Conservation (phyloP, 2,888 invertebrate species). For the Stenchaetothrips biformis region DNA sequence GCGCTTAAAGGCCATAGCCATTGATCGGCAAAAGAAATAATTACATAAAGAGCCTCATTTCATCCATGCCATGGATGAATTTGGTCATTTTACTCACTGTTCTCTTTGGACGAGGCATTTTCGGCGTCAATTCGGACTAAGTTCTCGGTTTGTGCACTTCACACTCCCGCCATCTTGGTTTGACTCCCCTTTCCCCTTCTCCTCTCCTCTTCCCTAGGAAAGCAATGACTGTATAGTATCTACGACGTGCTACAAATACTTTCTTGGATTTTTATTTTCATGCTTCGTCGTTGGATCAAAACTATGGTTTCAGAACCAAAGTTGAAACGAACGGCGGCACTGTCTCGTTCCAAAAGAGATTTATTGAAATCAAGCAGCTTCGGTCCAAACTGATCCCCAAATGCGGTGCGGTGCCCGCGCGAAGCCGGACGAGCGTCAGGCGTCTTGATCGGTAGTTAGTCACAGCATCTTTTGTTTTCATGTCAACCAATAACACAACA, state of each 20-base stretch:
- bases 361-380: too few relatives aligned
- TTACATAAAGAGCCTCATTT: neutral
- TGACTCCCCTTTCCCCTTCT: constrained; percentile 13
- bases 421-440: neutral
- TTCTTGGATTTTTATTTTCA: neutral
- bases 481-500: constrained; percentile 22
- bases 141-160: constrained; percentile 35
- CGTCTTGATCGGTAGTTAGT: neutral
- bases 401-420: too few relatives aligned
- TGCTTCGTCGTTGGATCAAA: too few relatives aligned
- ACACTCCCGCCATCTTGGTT: constrained; percentile 40
- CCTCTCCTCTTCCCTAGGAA: constrained; percentile 2
- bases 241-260: neutral
- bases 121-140: constrained; percentile 35
- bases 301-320: too few relatives aligned
- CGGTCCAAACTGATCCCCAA: too few relatives aligned
- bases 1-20: too few relatives aligned
- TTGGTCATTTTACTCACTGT: constrained; percentile 44
- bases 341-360: too few relatives aligned
- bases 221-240: neutral
- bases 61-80: neutral
- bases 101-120: constrained; percentile 48
- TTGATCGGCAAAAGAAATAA: neutral
- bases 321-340: too few relatives aligned
- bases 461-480: constrained; percentile 17